Evolutionary conservation across 2,888 invertebrate species (phyloP).

Genomic region (Orchestes rusci): DNA sequence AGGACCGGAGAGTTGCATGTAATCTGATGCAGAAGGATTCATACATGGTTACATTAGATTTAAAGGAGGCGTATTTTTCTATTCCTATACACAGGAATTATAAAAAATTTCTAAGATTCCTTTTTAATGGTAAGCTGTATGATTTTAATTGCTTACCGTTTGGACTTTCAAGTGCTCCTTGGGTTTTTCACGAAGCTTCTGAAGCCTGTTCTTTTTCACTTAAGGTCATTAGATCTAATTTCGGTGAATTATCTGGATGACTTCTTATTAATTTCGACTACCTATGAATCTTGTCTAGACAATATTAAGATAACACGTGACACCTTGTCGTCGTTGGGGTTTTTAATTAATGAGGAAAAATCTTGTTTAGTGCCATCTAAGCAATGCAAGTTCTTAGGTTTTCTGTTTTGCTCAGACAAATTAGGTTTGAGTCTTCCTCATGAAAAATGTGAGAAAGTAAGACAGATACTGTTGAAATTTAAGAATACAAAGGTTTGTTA

Average conservation of each 20-base stretch:
- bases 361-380: not conserved
- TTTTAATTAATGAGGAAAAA: not conserved
- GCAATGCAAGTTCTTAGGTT: not conserved
- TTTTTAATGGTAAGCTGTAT: not conserved
- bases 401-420: not conserved
- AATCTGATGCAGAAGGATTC: not conserved
- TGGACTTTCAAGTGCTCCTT: not conserved
- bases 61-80: not conserved
- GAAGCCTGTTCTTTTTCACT: not conserved
- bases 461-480: not conserved
- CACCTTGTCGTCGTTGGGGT: too few relatives aligned
- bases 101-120: not conserved
- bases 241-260: not conserved
- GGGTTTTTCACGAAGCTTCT: not conserved
- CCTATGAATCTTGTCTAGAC: not conserved
- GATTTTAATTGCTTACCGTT: not conserved
- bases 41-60: not conserved
- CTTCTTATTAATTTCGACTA: not conserved
- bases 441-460: not conserved
- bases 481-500: constrained; percentile 2
- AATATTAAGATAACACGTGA: too few relatives aligned
- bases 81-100: not conserved
- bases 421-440: not conserved
- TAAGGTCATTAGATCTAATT: not conserved
- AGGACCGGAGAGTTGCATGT: not conserved